Percentiles rank a stretch among this genome's conserved stretches.
Evolutionary conservation across 2,113 vertebrate genomes (phyloP).

Genomic region (Marmota flaviventris): DNA sequence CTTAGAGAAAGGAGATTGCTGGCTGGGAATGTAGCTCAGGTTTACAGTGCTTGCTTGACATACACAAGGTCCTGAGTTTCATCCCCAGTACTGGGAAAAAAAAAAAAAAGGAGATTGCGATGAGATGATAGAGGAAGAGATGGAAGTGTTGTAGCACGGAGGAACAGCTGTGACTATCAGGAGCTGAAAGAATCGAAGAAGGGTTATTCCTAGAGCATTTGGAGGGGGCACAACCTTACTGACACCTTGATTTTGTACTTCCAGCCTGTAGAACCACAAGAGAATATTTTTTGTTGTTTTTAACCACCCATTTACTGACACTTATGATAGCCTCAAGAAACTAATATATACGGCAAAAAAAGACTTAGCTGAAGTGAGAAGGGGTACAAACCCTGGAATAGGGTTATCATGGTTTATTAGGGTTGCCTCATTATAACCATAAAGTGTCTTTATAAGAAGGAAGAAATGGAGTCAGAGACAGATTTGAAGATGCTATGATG

Average conservation of each 20-base stretch:
- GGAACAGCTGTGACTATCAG: not conserved
- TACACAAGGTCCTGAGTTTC: no score
- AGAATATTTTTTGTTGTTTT: not conserved
- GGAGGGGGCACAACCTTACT: not conserved
- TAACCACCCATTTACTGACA: not conserved
- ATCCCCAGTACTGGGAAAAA: not conserved
- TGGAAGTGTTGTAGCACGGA: not conserved
- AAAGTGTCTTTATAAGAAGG: not conserved
- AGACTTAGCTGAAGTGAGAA: not conserved
- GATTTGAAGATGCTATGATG: not conserved
- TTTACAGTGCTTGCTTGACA: no score
- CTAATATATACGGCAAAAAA: not conserved
- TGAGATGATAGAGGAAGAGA: not conserved
- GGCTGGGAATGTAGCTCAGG: no score
- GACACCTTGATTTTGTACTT: not conserved
- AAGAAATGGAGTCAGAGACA: not conserved
- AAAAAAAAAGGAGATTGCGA: not conserved
- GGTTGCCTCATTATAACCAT: not conserved
- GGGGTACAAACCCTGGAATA: not conserved
- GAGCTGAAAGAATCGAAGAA: not conserved
- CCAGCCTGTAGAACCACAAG: not conserved
- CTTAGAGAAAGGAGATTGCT: not conserved
- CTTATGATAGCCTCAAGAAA: not conserved
- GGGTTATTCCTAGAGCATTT: not conserved
- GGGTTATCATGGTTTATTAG: not conserved